Base-by-base conservation (phyloP, 2,888 invertebrate species). In the Polymixis flavicincta region DNA sequence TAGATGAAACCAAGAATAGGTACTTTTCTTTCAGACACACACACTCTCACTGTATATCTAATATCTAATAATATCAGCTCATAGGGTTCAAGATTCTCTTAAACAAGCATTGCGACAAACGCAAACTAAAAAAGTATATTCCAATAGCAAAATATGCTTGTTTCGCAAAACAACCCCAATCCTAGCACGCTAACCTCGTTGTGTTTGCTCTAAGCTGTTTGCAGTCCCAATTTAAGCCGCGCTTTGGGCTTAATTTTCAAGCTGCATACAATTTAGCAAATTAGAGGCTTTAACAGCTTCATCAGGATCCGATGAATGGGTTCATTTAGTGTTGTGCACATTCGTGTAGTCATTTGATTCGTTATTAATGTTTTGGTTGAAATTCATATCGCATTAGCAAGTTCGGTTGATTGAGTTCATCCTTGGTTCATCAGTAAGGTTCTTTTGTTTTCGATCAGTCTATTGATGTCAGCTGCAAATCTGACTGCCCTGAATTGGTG, bases 181-280 rank as follows among this genome's bases (percentile, higher is more conserved):
- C 4, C 61, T 68, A 76, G 54, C 66, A 57, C 28, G 66, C 59
- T 81, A 79, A 74, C 64, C 80, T 70, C 71, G 66, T 80, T 82
- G 67, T 70, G 71, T 77, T 79, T 61, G 68, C 80, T 76, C 67
- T 86, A 87, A 86, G 83, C 83, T 79, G 83, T 85, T 86, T 86
- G 80, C 76, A 74, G 84, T 87, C 70, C 76, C 79, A 83, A 85
- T 87, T 87, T 76, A 77, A 79, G 81, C 85, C 82, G 45, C 82
- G 85, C 84, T 86, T 85, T 80, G 78, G 81, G 85, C 86, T 88
- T 88, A 89, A 90, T 90, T 87, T 86, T 84, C 77, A 85, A 85
- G 86, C 82, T 87, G 87, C 90, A 88, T 80, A 78, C 86, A 89
- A 87, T 91, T 92, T 87, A 87, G 86, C 87, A 88, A 91, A 92